phyloP scores from a whole-genome alignment of 1,140 invertebrate species.

The Trichogramma pretiosum region DNA sequence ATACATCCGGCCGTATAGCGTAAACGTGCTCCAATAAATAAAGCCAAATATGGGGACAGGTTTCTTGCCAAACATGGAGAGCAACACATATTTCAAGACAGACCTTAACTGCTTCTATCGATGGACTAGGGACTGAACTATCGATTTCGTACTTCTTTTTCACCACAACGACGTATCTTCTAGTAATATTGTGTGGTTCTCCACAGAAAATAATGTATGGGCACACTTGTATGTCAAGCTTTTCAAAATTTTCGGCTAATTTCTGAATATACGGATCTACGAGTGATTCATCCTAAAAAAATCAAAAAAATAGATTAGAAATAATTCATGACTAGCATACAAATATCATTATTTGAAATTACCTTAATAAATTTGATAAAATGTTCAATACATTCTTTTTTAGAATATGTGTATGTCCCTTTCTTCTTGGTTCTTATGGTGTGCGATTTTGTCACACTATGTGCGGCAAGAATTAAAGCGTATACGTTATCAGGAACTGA shows the following conservation, averaged over 20 bases:
- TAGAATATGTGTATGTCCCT: background rate
- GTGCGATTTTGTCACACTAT: background rate
- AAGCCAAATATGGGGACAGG: background rate
- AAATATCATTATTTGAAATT: conserved; percentile 1
- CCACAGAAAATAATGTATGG: conserved; percentile 7
- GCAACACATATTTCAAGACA: background rate
- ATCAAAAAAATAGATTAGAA: background rate
- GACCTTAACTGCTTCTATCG: background rate
- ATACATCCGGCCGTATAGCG: background rate
- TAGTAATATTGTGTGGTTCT: background rate
- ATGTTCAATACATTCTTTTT: background rate
- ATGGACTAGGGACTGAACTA: no score
- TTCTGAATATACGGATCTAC: background rate
- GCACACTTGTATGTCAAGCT: background rate
- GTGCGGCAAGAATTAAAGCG: background rate
- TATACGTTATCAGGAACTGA: background rate
- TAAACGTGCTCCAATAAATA: conserved; percentile 4
- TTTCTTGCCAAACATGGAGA: background rate
- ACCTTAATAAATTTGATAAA: conserved; percentile 6
- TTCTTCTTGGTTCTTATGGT: background rate
- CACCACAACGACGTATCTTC: background rate
- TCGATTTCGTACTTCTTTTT: background rate
- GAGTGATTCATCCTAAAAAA: conserved; percentile 4
- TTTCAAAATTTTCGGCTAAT: background rate
- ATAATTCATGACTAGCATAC: background rate